These are phyloP conservation scores for Lepidonotus clava DNA, from an alignment of 2,888 invertebrate species.

Conservation along the genomic window DNA sequence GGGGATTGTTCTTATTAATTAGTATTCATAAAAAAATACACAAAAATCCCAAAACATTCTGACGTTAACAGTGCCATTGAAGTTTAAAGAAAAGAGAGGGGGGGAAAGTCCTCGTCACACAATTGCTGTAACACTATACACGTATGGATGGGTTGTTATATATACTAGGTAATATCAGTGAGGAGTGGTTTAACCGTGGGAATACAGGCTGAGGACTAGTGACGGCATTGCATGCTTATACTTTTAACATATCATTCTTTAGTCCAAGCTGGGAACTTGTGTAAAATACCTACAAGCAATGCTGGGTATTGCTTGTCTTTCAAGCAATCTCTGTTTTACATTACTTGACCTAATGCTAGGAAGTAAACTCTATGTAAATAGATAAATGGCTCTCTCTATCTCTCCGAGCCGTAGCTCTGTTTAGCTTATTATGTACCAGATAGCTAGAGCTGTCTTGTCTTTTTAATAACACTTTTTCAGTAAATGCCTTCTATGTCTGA, in stretches of 20 bases:
- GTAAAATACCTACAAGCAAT: slow-evolving; percentile 45
- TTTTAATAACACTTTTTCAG: background rate
- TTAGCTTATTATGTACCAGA: slow-evolving; percentile 4
- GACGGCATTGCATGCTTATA: slow-evolving; percentile 32
- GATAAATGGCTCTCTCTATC: background rate
- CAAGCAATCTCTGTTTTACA: slow-evolving; percentile 43
- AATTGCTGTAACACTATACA: slow-evolving; percentile 29
- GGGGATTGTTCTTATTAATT: background rate
- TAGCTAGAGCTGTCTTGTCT: background rate
- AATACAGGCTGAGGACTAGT: background rate
- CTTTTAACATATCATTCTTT: slow-evolving; percentile 51
- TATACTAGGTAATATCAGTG: background rate
- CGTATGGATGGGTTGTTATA: slow-evolving; percentile 41
- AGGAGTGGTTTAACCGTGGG: slow-evolving; percentile 1
- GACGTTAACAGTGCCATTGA: slow-evolving; percentile 40
- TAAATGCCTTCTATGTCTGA: slow-evolving; percentile 13
- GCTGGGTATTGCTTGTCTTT: slow-evolving; percentile 47
- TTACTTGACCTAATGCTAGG: background rate
- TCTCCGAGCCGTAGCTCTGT: background rate
- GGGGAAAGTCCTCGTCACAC: slow-evolving; percentile 25
- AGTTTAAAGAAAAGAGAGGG: too few species aligned
- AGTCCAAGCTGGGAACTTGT: slow-evolving; percentile 40
- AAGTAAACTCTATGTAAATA: slow-evolving; percentile 34
- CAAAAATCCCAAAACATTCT: background rate
- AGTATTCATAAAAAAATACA: background rate